These are phyloP conservation scores for Meriones unguiculatus DNA, from an alignment of 2,113 vertebrate genomes.

Conservation along the genomic window DNA sequence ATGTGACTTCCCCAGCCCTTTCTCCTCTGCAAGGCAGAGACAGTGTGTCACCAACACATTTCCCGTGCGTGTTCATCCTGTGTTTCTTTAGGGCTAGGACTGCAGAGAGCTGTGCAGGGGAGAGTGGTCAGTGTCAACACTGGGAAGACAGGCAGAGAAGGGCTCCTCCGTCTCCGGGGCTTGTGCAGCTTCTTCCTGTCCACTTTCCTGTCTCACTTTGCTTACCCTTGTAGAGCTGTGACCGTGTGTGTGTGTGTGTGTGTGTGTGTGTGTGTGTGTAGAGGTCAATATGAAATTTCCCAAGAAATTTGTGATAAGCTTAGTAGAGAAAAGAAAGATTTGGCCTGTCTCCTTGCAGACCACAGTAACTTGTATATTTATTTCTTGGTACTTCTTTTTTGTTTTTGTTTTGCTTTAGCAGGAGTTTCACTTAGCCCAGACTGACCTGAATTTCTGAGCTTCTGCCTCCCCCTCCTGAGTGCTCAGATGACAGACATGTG, in stretches of 20 bases:
- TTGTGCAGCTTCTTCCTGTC: background rate
- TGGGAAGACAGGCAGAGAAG: background rate
- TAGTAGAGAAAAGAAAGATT: slow-evolving; percentile 45
- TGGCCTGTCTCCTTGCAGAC: slow-evolving; percentile 1
- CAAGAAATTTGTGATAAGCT: background rate
- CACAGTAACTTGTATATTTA: background rate
- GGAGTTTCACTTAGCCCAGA: background rate
- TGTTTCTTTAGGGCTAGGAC: slow-evolving; percentile 10
- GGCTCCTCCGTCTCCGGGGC: background rate
- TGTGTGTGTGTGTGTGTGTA: background rate
- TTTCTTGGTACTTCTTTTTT: background rate
- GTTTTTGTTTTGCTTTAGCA: background rate
- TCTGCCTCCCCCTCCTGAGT: background rate
- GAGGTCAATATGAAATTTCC: background rate
- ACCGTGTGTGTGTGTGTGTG: background rate
- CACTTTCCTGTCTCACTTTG: background rate
- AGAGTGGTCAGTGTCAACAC: background rate
- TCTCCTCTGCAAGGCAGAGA: background rate
- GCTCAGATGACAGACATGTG: background rate
- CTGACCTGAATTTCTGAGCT: background rate
- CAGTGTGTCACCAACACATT: too few relatives aligned
- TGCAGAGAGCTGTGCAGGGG: too few relatives aligned
- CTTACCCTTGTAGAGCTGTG: background rate
- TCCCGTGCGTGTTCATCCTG: background rate
- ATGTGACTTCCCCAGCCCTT: background rate